phyloP scores from a whole-genome alignment of 2,113 vertebrate species.

The Eira barbara region DNA sequence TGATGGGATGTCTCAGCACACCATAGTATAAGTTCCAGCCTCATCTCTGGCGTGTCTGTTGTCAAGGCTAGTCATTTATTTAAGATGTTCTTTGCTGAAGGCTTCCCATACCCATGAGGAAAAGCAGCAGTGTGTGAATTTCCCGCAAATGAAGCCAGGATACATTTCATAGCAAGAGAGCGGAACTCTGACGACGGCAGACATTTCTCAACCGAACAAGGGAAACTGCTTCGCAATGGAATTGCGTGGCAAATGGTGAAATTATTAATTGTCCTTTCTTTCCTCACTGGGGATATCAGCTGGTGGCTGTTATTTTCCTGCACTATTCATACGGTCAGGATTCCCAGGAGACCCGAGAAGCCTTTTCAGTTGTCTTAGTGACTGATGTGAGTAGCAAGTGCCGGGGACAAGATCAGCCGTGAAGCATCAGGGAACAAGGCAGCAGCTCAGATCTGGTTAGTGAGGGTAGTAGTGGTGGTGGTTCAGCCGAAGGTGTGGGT shows the following conservation, averaged over 20 bases:
- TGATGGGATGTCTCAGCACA: background rate
- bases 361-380: conserved; percentile 14
- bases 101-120: background rate
- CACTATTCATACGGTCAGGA: background rate
- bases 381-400: background rate
- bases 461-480: background rate
- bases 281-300: background rate
- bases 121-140: background rate
- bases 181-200: background rate
- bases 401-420: background rate
- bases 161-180: background rate
- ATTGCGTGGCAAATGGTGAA: background rate
- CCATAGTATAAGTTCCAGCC: background rate
- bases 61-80: conserved; percentile 43
- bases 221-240: background rate
- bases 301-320: conserved; percentile 8
- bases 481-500: background rate
- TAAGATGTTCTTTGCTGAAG: background rate
- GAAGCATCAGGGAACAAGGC: background rate
- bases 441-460: background rate
- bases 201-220: background rate
- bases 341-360: conserved; percentile 18
- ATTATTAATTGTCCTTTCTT: conserved; percentile 15
- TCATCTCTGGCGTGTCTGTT: background rate
- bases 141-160: background rate